phyloP scores from a whole-genome alignment of 2,888 invertebrate genomes.

The Dryobotodes eremita region DNA sequence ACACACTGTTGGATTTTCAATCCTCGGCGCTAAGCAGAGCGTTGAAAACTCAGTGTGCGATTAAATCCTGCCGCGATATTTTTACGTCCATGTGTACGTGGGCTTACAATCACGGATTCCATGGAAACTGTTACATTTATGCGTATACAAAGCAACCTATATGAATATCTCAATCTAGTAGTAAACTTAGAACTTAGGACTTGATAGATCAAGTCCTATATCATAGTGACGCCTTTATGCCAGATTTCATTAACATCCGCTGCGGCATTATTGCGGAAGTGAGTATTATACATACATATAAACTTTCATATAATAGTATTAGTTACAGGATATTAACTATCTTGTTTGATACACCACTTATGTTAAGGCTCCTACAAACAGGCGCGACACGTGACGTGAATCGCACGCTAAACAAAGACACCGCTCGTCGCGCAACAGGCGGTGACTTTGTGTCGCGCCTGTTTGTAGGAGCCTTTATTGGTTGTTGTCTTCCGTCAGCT shows the following conservation, averaged over 20 bases:
- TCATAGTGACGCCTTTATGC: not conserved
- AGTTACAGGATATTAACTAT: not conserved
- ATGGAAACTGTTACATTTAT: not conserved
- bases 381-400: too few relatives aligned
- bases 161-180: not conserved
- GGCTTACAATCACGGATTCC: not conserved
- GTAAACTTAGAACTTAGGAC: too few relatives aligned
- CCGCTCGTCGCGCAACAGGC: too few relatives aligned
- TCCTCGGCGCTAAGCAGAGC: too few relatives aligned
- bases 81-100: too few relatives aligned
- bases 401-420: too few relatives aligned
- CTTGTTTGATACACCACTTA: not conserved
- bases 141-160: not conserved
- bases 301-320: not conserved
- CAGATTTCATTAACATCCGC: not conserved
- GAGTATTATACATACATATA: not conserved
- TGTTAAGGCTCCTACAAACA: too few relatives aligned
- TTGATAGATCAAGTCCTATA: too few relatives aligned
- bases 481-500: not conserved
- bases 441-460: too few relatives aligned
- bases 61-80: too few relatives aligned
- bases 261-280: not conserved
- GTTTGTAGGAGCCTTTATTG: not conserved
- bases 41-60: too few relatives aligned
- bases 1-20: too few relatives aligned